Evolutionary conservation across 2,888 invertebrate species (phyloP).

Genomic region (Lapara coniferarum): DNA sequence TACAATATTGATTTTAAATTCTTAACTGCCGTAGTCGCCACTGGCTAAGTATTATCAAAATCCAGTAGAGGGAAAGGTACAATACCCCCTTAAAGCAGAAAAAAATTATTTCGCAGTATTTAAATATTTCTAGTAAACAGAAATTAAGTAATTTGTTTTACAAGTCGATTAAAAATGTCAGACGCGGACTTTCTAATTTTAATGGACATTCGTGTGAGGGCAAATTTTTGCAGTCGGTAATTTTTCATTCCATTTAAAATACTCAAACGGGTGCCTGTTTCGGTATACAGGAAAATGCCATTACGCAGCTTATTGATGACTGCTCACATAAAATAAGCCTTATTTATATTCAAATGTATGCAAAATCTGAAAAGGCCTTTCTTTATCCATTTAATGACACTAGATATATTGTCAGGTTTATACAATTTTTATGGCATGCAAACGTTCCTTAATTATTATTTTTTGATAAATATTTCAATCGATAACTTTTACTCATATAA

Average conservation of each 20-base stretch:
- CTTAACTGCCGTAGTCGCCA: too few species aligned
- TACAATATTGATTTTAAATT: too few species aligned
- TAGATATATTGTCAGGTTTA: not conserved
- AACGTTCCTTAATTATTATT: too few species aligned
- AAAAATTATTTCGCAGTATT: not conserved
- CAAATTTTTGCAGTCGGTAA: conserved; percentile 24
- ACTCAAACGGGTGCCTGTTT: conserved; percentile 27
- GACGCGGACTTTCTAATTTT: conserved; percentile 1
- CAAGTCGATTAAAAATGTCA: conserved; percentile 9
- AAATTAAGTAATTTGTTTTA: not conserved
- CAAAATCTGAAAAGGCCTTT: conserved; percentile 20
- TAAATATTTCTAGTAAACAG: not conserved
- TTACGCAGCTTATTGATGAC: conserved; percentile 37
- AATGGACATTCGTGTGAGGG: conserved; percentile 7
- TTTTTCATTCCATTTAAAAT: conserved; percentile 33
- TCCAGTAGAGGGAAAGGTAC: too few species aligned
- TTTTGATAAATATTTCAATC: not conserved
- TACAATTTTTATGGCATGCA: not conserved
- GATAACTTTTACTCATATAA: not conserved
- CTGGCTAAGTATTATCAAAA: too few species aligned
- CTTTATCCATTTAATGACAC: conserved; percentile 17
- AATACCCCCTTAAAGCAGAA: too few species aligned
- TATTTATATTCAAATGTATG: conserved; percentile 29
- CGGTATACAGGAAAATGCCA: conserved; percentile 39
- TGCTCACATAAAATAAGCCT: conserved; percentile 32